Evolutionary conservation across 53 echinoderm and acorn worm species (phyloP), one percentile per base, ranked within the genome.

Genomic region (Antedon mediterranea): DNA sequence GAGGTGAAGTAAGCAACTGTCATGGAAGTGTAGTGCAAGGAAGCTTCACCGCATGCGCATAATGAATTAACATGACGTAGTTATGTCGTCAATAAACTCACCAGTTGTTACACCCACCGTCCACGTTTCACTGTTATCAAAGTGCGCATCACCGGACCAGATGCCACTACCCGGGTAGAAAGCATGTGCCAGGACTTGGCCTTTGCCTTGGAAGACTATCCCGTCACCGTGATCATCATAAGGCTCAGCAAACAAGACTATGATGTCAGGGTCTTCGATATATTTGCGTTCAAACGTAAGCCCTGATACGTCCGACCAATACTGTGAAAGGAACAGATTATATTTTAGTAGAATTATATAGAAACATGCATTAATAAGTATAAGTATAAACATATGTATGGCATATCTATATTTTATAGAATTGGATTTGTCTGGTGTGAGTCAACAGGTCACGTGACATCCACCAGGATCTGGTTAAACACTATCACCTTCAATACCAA

Each of bases 61-160:
- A n/a, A n/a, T n/a, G n/a, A n/a, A n/a, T n/a, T n/a, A 32, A 6
- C 31, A 76, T 31, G 9, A 29, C 26, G 33, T 30, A 76, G 26
- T 4, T 6, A 76, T 29, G 34, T 33, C 31, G 42, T n/a, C n/a
- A 33, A 18, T 9, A 31, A 43, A 31, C 13, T 14, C 43, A 43
- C 80, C 90, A 31, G 80, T 79, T 34, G 74, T 44, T 30, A 85
- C 84, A 11, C 81, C 33, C 15, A 11, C 28, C 4, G 90, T 85
- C 90, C 90, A 90, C n/a, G 79, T 82, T 75, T 90, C 90, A 3
- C 76, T 85, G 11, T 87, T 85, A 43, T 90, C 90, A 0, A 90
- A 73, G 34, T 90, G 90, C 11, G 84, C 85, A 72, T 81, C 80
- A 0, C 71, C 79, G 14, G 43, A 34, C 34, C 32, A 4, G 3